Conservation (phyloP, 1,140 invertebrate species). For the Armadillidium nasatum region DNA sequence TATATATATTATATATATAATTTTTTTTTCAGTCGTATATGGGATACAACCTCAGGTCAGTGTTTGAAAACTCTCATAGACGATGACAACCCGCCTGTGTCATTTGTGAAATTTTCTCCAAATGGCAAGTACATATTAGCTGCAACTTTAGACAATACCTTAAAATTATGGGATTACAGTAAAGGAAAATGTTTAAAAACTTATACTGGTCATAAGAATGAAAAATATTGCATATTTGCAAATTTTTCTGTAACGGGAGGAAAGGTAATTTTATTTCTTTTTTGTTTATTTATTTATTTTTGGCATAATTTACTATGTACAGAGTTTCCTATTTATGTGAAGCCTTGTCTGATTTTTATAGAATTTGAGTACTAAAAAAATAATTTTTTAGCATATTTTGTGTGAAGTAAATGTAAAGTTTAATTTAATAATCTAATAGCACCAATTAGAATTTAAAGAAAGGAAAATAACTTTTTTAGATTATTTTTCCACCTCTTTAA, state of each 20-base stretch:
- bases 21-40: slow-evolving; percentile 78
- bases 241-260: slow-evolving; percentile 99
- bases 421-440: too few species aligned
- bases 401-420: too few species aligned
- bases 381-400: too few species aligned
- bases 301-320: too few species aligned
- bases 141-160: slow-evolving; percentile 94
- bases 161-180: slow-evolving; percentile 99
- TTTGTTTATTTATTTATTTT: too few species aligned
- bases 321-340: too few species aligned
- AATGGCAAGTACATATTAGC: slow-evolving; percentile 99
- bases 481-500: too few species aligned
- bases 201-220: slow-evolving; percentile 96
- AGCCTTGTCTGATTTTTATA: too few species aligned
- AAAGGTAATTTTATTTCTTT: slow-evolving; percentile 65
- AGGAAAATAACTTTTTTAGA: too few species aligned
- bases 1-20: too few species aligned
- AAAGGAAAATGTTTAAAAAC: slow-evolving; percentile 96
- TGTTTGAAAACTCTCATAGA: slow-evolving; percentile 95
- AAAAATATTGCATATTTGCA: slow-evolving; percentile 99
- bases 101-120: slow-evolving; percentile 99
- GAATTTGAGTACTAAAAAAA: too few species aligned
- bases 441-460: too few species aligned
- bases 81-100: slow-evolving; percentile 96
- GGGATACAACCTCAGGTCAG: slow-evolving; percentile 98